Conservation (phyloP, 2,113 vertebrate genomes). For the Gopherus evgoodei region DNA sequence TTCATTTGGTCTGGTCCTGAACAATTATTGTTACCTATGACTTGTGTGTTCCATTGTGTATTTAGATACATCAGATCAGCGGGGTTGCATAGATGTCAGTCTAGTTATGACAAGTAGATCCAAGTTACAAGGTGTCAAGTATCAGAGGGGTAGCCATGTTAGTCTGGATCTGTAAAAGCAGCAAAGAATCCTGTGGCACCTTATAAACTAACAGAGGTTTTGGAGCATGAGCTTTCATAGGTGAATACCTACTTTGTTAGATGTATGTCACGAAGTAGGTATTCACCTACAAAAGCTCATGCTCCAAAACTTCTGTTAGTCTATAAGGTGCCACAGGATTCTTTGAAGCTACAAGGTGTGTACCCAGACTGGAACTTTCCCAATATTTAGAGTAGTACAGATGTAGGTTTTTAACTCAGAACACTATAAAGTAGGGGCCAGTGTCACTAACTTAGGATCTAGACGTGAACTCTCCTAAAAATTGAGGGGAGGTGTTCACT, state of each 20-base stretch:
- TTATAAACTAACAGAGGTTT: too few species aligned
- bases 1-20: background rate
- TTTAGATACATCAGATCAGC: background rate
- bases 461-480: background rate
- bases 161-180: too few species aligned
- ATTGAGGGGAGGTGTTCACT: background rate
- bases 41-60: background rate
- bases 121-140: background rate
- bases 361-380: background rate
- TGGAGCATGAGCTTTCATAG: too few species aligned
- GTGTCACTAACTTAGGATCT: background rate
- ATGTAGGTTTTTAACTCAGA: background rate
- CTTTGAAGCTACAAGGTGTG: background rate
- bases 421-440: background rate
- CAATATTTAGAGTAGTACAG: fast-evolving
- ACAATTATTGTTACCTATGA: background rate
- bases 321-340: too few species aligned
- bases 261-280: too few species aligned
- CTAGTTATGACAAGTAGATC: background rate
- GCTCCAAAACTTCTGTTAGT: too few species aligned
- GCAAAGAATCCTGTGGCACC: too few species aligned
- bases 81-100: background rate
- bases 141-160: too few species aligned
- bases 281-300: too few species aligned
- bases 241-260: too few species aligned